Base-by-base conservation (phyloP, 2,797 vertebrate genomes). In the Prunella strophiata region DNA sequence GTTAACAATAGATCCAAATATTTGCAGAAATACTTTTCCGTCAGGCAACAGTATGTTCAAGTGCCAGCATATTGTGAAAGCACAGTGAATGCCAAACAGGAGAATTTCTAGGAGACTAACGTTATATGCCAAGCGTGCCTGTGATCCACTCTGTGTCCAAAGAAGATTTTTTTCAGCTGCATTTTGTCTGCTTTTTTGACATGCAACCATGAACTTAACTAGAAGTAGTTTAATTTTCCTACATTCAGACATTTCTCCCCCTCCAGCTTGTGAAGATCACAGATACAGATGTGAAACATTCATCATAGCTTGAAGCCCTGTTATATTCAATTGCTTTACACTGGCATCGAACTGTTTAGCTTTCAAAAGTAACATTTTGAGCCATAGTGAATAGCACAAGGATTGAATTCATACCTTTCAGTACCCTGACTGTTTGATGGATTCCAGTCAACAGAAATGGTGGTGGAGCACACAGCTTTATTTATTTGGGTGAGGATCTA, bases 391-490 rank as follows among this genome's bases (percentile, higher is more conserved):
- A 73, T 13, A 92, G 81, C 88, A 94, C 47, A 94, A 92, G 87
- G 82, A 85, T 32, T 94, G 80, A 95, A 96, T 95, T 77, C 45
- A 86, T 92, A 75, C 45, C 63, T 97, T 96, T 93, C 83, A 91
- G 74, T 95, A 93, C 59, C 52, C 50, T 87, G 66, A 91, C 87
- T 73, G 51, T 67, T 91, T 67, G 66, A 88, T 47, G 86, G 72
- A 87, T 82, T 90, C 32, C 70, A 84, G 83, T 91, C 78, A 89
- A 81, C 59, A 93, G 94, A 89, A 81, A 89, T 68, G 70, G 75
- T 88, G 50, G 10, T 76, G 77, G 87, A 96, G 91, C 90, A 96
- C 91, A 96, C 63, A 94, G 47, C 5, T 95, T 77, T 82, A 76
- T 93, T 77, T 95, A 74, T 93, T 59, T 94, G 65, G 3, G 15